phyloP scores from a whole-genome alignment of 2,888 invertebrate genomes.

The Drosophila cognata region DNA sequence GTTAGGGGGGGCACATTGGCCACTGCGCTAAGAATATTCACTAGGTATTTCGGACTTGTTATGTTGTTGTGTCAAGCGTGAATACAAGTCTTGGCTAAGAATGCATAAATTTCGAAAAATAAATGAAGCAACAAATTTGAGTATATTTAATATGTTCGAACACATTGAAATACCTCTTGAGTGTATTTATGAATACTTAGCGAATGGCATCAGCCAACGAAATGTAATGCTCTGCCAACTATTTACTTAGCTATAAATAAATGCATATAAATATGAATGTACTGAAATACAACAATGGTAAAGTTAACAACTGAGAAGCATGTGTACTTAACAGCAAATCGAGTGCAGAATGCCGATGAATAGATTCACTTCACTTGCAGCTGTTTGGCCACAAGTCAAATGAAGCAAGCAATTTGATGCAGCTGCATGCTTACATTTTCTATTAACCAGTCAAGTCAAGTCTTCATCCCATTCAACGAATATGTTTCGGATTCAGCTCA shows the following conservation, averaged over 20 bases:
- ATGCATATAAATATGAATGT: neutral
- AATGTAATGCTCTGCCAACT: neutral
- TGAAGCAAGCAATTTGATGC: neutral
- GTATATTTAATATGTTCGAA: neutral
- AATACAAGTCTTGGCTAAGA: neutral
- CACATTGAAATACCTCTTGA: neutral
- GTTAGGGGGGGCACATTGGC: neutral
- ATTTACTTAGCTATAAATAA: neutral
- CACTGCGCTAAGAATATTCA: neutral
- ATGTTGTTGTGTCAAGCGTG: too few relatives aligned
- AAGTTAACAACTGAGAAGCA: neutral
- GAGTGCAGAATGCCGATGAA: conserved; percentile 14
- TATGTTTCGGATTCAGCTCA: neutral
- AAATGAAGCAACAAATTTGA: neutral
- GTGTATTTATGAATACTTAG: neutral
- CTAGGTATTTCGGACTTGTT: neutral
- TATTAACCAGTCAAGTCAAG: conserved; percentile 25
- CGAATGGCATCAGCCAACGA: neutral
- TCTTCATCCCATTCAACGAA: neutral
- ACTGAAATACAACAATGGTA: neutral
- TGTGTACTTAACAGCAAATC: conserved; percentile 3
- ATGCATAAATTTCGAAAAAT: neutral
- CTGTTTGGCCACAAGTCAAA: neutral
- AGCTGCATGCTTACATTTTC: conserved; percentile 11
- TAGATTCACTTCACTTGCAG: conserved; percentile 11